Evolutionary conservation across 2,888 invertebrate species (phyloP).

Genomic region (Agonum fuliginosum): DNA sequence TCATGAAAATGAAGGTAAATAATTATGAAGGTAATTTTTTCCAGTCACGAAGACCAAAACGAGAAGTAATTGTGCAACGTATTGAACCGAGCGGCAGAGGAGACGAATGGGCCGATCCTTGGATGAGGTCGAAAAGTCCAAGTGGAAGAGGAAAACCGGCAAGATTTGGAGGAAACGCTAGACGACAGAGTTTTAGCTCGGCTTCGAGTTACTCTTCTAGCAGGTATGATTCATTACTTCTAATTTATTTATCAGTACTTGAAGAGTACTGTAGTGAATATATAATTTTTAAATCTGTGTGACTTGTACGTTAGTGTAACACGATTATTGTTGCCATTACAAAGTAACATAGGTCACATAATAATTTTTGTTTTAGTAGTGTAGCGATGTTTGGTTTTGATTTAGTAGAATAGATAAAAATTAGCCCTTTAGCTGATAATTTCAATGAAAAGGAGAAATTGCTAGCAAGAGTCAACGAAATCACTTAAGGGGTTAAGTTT

Average conservation of each 20-base stretch:
- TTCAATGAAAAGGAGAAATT: no score
- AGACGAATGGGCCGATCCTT: conserved; percentile 97
- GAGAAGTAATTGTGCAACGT: conserved; percentile 87
- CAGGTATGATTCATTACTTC: conserved; percentile 74
- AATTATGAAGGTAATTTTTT: background rate
- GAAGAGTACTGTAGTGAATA: background rate
- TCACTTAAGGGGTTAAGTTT: conserved; percentile 32
- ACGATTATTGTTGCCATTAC: no score
- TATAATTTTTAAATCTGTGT: no score
- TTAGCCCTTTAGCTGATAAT: conserved; percentile 22
- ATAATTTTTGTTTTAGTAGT: no score
- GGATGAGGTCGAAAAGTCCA: conserved; percentile 88
- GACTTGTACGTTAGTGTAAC: no score
- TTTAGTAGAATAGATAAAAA: background rate
- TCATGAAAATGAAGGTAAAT: background rate
- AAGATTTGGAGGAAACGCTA: conserved; percentile 72
- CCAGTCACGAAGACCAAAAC: conserved; percentile 76
- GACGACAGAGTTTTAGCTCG: conserved; percentile 81
- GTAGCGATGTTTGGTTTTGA: background rate
- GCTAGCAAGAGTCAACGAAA: background rate
- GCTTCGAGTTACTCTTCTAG: conserved; percentile 82
- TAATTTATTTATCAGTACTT: no score
- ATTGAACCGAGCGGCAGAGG: conserved; percentile 76
- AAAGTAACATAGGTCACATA: no score
- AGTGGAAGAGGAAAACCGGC: conserved; percentile 76